phyloP scores from a whole-genome alignment of 1,140 invertebrate genomes.

The Choristoneura fumiferana region DNA sequence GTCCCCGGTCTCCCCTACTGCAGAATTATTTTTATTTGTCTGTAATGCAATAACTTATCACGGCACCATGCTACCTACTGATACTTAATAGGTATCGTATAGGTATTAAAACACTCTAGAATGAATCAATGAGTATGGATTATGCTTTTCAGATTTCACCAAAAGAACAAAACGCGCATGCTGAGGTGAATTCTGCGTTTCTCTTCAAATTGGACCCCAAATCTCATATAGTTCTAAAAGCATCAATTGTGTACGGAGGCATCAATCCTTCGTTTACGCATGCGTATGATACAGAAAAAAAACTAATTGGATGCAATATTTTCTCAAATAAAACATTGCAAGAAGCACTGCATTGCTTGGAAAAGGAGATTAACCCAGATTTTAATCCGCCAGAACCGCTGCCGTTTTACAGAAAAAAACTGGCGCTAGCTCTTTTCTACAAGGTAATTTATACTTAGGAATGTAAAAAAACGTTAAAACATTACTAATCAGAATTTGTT shows the following conservation, averaged over 20 bases:
- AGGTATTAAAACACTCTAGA: too few relatives aligned
- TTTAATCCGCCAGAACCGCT: slow-evolving; percentile 80
- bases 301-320: slow-evolving; percentile 75
- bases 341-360: slow-evolving; percentile 77
- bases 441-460: slow-evolving; percentile 75
- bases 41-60: too few relatives aligned
- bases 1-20: too few relatives aligned
- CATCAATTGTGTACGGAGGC: slow-evolving; percentile 80
- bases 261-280: slow-evolving; percentile 84
- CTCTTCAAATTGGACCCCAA: slow-evolving; percentile 78
- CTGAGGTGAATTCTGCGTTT: slow-evolving; percentile 85
- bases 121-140: too few relatives aligned
- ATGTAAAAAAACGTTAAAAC: not conserved
- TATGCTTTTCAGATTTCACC: slow-evolving; percentile 78
- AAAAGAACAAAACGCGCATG: slow-evolving; percentile 84
- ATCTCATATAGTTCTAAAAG: slow-evolving; percentile 54
- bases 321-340: slow-evolving; percentile 73
- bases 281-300: slow-evolving; percentile 82
- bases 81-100: too few relatives aligned
- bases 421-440: slow-evolving; percentile 83
- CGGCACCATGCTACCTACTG: too few relatives aligned
- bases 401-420: slow-evolving; percentile 80
- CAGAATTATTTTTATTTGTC: too few relatives aligned
- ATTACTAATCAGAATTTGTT: not conserved
- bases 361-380: slow-evolving; percentile 82